phyloP scores from a whole-genome alignment of 2,888 invertebrate species.

The Catocala fraxini region DNA sequence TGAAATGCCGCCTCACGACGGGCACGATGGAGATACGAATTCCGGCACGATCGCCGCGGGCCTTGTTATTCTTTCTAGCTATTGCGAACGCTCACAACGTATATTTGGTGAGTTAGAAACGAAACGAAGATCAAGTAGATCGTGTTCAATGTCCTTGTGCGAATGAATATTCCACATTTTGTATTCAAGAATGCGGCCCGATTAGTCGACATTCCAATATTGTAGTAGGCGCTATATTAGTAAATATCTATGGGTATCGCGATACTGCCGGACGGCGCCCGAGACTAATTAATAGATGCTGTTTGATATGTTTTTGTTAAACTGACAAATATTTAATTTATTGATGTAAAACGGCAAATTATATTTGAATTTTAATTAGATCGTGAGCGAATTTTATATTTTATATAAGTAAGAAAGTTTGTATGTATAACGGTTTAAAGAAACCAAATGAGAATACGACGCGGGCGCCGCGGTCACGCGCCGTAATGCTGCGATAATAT shows the following conservation, averaged over 20 bases:
- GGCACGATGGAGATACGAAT: conserved; percentile 70
- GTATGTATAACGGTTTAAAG: conserved; percentile 14
- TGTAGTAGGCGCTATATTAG: conserved; percentile 77
- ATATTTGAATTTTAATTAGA: conserved; percentile 8
- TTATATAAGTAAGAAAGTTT: conserved; percentile 19
- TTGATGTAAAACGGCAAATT: conserved; percentile 11
- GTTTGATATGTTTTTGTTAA: conserved; percentile 52
- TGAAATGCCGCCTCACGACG: conserved; percentile 85
- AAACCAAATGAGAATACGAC: conserved; percentile 13
- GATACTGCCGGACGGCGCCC: conserved; percentile 69
- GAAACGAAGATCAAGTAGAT: conserved; percentile 52
- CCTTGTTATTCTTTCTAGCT: conserved; percentile 57
- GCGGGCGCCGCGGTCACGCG: conserved; percentile 14
- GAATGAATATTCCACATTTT: conserved; percentile 72
- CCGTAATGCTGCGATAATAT: conserved; percentile 23
- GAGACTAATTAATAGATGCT: conserved; percentile 64
- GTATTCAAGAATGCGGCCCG: conserved; percentile 82
- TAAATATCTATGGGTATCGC: conserved; percentile 73
- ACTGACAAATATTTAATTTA: conserved; percentile 24
- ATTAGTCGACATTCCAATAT: conserved; percentile 79
- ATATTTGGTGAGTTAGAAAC: conserved; percentile 33
- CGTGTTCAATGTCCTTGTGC: conserved; percentile 72
- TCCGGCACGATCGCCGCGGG: conserved; percentile 74
- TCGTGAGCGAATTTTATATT: not conserved
- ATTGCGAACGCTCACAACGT: conserved; percentile 19